These are phyloP conservation scores for Alligator mississippiensis DNA, from an alignment of 2,113 vertebrate species.

Conservation along the genomic window DNA sequence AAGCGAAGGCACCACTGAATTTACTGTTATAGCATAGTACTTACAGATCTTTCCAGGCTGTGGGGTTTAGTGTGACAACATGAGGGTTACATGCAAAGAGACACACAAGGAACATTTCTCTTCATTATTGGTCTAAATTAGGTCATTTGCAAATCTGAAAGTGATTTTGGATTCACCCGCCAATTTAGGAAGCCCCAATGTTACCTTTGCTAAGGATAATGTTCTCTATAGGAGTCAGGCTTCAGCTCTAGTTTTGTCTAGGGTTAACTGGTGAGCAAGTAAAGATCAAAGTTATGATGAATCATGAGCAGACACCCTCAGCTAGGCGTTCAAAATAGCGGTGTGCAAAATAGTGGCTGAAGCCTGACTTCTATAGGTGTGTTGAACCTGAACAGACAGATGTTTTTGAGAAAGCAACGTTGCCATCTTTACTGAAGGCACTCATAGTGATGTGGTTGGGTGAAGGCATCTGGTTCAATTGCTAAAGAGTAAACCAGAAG, in stretches of 20 bases:
- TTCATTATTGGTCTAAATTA: conserved; percentile 12
- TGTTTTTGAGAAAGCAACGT: neutral
- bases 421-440: neutral
- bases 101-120: neutral
- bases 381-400: conserved; percentile 7
- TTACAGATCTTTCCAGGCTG: neutral
- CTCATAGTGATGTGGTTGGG: neutral
- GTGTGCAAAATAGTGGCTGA: too few relatives aligned
- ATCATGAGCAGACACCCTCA: neutral
- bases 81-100: neutral
- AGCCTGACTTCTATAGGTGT: neutral
- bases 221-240: neutral
- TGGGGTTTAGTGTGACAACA: neutral
- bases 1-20: neutral
- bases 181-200: fast-evolving
- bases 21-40: neutral
- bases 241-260: neutral
- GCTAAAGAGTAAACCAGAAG: neutral
- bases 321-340: neutral
- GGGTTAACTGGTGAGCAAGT: neutral
- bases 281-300: conserved; percentile 2
- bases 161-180: conserved; percentile 29
- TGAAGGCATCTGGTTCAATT: neutral
- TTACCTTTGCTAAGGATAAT: neutral
- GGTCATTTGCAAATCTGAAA: conserved; percentile 25